Evolutionary conservation across 1,140 invertebrate species (phyloP), one percentile per base, ranked within the genome.

Genomic region (Dreissena polymorpha): DNA sequence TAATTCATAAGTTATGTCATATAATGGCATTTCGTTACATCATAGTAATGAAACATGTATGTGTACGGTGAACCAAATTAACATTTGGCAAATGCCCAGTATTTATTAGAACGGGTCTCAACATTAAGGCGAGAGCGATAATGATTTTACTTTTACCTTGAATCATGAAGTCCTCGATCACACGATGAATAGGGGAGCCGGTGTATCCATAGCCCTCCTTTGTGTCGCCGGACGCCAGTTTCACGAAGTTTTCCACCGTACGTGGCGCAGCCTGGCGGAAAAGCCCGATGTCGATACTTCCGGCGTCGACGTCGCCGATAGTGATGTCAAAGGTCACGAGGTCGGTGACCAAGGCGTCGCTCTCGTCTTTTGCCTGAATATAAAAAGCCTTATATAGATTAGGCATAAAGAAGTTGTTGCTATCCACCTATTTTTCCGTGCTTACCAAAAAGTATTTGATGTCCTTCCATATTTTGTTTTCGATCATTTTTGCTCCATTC

Each of bases 161-260:
- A 60, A 89, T 76, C 87, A 89, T 87, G 60, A 89, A 89, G 50
- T 88, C 82, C 10, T 85, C 63, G 50, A 89, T 89, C 63, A 89
- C 74, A 57, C 88, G 76, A 72, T 89, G 88, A 55, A 89, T 86
- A 75, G 78, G 81, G 49, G 70, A 85, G 23, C 87, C 88, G 65
- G 60, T 76, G 69, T 57, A 86, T 65, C 49, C 25, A 65, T 29
- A 86, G 57, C 67, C 51, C 29, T 71, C 67, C 6, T 64, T 57
- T 0, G 25, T 49, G 18, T 74, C 71, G 7, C 85, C 84, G 16
- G 65, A 51, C 7, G 84, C 80, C 18, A 86, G 63, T 0, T 51
- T 55, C 18, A 81, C 16, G 90, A 89, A 89, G 74, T 89, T 89
- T 27, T 82, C 71, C 3, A 85, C 84, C 25, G 88, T 89, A 51